Evolutionary conservation across 2,888 invertebrate genomes (phyloP).

Genomic region (Sepioteuthis lessoniana): DNA sequence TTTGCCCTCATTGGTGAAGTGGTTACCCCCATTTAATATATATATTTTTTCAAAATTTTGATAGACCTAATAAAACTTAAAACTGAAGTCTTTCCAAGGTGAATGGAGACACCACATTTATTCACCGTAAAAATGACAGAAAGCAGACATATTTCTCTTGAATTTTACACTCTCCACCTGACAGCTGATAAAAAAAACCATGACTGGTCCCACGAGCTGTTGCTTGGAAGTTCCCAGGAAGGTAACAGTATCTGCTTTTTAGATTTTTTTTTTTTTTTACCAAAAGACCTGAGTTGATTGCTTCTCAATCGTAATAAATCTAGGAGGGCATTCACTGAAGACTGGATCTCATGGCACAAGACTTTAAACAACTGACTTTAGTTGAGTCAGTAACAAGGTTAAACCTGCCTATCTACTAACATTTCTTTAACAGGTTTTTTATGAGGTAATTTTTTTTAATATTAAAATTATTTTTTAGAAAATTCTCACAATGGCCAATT

Average conservation of each 20-base stretch:
- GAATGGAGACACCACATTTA: not conserved
- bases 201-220: not conserved
- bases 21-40: not conserved
- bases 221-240: not conserved
- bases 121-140: not conserved
- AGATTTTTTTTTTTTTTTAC: not conserved
- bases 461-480: too few relatives aligned
- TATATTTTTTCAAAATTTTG: not conserved
- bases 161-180: not conserved
- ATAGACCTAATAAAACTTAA: not conserved
- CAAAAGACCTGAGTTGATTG: not conserved
- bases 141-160: too few relatives aligned
- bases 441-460: too few relatives aligned
- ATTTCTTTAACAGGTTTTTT: not conserved
- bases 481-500: too few relatives aligned
- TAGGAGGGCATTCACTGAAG: not conserved
- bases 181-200: not conserved
- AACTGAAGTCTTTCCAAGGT: not conserved
- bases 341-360: not conserved
- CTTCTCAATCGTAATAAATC: not conserved
- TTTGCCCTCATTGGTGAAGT: not conserved
- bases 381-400: not conserved
- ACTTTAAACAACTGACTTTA: conserved; percentile 4
- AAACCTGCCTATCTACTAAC: not conserved
- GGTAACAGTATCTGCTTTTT: not conserved